Evolutionary conservation across 2,888 invertebrate genomes (phyloP).

Genomic region (Eudemis profundana): DNA sequence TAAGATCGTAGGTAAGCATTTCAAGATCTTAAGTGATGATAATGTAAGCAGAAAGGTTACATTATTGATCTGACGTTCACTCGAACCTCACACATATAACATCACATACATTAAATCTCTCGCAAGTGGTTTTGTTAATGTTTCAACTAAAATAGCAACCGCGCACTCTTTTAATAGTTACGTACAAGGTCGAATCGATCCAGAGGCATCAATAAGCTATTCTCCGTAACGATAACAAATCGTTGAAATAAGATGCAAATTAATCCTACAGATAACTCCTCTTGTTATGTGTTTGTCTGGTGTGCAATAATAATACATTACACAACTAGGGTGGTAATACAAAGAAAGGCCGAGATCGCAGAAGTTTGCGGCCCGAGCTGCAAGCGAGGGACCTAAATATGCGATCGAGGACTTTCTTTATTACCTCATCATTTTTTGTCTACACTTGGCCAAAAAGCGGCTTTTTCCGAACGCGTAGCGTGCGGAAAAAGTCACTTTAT

Average conservation of each 20-base stretch:
- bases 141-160: constrained; percentile 32
- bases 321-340: too few species aligned
- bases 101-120: not conserved
- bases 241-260: not conserved
- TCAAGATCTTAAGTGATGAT: constrained; percentile 12
- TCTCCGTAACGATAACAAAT: not conserved
- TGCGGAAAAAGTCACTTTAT: too few species aligned
- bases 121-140: constrained; percentile 12
- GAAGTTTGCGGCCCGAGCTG: too few species aligned
- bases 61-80: constrained; percentile 8
- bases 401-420: too few species aligned
- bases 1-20: constrained; percentile 22
- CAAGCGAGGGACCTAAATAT: too few species aligned
- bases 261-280: not conserved
- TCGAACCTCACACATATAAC: not conserved
- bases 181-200: constrained; percentile 36
- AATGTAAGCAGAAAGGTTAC: constrained; percentile 4
- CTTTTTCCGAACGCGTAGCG: too few species aligned
- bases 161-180: constrained; percentile 37
- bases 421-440: too few species aligned
- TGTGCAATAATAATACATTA: too few species aligned
- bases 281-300: too few species aligned
- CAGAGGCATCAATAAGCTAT: constrained; percentile 23
- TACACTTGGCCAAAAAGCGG: too few species aligned
- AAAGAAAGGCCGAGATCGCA: too few species aligned